Base-by-base conservation (phyloP, 92 coral and sea anemone genomes). In the Epizoanthus illoricatus region DNA sequence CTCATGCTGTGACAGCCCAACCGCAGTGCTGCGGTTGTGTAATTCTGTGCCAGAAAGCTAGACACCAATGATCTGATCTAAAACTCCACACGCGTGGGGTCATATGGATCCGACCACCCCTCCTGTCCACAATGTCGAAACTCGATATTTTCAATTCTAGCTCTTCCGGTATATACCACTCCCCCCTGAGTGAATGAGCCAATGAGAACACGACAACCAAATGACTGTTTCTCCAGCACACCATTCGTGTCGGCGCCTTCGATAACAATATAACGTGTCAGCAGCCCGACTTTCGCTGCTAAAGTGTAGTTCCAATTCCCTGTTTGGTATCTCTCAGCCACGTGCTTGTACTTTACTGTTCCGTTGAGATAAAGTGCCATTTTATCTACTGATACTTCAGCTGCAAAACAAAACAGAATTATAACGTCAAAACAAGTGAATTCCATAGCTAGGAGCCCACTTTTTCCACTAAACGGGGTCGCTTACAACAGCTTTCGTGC, bases 271-370 rank as follows among this genome's bases (percentile, higher is more conserved):
- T 90, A 92, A 60, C 98, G 88, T 71, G 98, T 92, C 85, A 94
- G 97, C 88, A 94, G 94, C 2, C 98, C 98, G 23, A 94, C 97
- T 67, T 94, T 97, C 7, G 94, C 98, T 0, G 94, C 92, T 47
- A 94, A 67, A 61, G 84, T 81, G 85, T 91, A 91, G 73, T 91
- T 81, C 84, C 88, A 79, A 64, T 87, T 65, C 9, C 88, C 86
- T 5, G 89, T 89, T 74, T 58, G 65, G 56, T 88, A 76, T 20
- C 78, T 60, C 68, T 80, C 82, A n/a, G 88, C 80, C 3, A 85
- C 43, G 86, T 94, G 98, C 54, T 86, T 94, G 87, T 88, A 80
- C 58, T 86, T 81, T 55, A 94, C 86, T 23, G 90, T 75, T 33
- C 73, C 85, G 79, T 90, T 86, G 40, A 94, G 80, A 56, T 65